Percentiles rank a stretch among this genome's conserved stretches.
Conservation (phyloP, 2,888 invertebrate species). For the Pachycephus smyrnensis region DNA sequence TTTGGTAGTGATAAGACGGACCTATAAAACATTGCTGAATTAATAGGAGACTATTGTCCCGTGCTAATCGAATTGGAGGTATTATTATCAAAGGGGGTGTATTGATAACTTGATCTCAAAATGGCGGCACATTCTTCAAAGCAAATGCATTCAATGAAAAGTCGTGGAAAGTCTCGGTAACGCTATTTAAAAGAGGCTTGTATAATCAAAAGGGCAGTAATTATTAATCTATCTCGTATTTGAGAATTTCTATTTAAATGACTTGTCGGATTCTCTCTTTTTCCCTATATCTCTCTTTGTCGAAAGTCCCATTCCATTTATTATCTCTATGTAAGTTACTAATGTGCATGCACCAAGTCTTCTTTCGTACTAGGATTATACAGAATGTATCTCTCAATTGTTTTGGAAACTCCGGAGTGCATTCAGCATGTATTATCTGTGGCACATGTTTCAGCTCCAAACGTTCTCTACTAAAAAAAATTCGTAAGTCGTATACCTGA, state of each 20-base stretch:
- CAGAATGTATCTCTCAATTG: neutral
- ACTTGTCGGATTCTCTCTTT: neutral
- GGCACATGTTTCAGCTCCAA: neutral
- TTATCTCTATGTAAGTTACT: neutral
- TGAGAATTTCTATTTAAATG: neutral
- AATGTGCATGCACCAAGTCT: neutral
- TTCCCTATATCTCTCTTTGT: neutral
- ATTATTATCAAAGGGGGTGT: neutral
- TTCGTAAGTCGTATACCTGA: neutral
- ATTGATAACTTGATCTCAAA: neutral
- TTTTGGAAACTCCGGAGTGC: neutral
- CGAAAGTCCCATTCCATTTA: neutral
- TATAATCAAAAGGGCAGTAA: slow-evolving; percentile 6
- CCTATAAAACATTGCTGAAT: neutral
- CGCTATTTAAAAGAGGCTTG: neutral
- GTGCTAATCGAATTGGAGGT: no score
- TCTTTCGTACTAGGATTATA: neutral
- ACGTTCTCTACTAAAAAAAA: neutral
- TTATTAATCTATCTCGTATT: neutral
- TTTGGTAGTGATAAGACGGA: neutral
- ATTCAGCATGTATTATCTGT: neutral
- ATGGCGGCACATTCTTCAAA: neutral
- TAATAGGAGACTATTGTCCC: neutral
- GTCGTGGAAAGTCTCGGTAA: neutral
- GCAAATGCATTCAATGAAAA: neutral